Conservation (phyloP, 2,888 invertebrate genomes). For the Erebia ligea region DNA sequence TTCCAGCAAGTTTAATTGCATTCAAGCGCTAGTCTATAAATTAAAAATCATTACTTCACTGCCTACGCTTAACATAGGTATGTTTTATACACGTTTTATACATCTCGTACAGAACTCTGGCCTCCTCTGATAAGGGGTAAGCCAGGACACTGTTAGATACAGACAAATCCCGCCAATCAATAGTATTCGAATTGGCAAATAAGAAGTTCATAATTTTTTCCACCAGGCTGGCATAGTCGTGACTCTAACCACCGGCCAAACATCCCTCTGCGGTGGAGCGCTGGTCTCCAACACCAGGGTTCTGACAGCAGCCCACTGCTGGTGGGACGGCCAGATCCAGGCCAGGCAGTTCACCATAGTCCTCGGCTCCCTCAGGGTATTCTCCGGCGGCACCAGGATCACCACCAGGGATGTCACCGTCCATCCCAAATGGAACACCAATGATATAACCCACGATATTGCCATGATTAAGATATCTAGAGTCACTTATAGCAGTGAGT, state of each 20-base stretch:
- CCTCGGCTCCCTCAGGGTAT: constrained; percentile 66
- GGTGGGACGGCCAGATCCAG: constrained; percentile 68
- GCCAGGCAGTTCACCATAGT: constrained; percentile 64
- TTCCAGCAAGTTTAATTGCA: no score
- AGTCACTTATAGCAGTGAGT: constrained; percentile 63
- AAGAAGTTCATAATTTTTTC: constrained; percentile 21
- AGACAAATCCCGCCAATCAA: no score
- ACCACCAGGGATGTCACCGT: constrained; percentile 54
- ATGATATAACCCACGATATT: constrained; percentile 57
- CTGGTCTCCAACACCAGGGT: constrained; percentile 62
- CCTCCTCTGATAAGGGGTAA: no score
- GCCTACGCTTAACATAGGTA: no score
- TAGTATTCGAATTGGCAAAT: no score
- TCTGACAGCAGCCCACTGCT: constrained; percentile 73
- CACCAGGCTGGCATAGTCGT: constrained; percentile 67
- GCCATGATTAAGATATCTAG: constrained; percentile 59
- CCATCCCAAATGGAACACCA: constrained; percentile 62
- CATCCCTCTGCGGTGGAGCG: constrained; percentile 70
- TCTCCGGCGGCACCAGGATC: constrained; percentile 67
- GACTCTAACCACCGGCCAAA: constrained; percentile 56
- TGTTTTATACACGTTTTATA: no score
- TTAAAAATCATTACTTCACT: no score
- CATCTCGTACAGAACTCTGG: no score
- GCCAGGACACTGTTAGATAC: no score
- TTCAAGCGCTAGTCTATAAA: no score